Percentiles rank a stretch among this genome's conserved stretches.
Conservation (phyloP, 2,113 vertebrate genomes). For the Campylomormyrus tamandua region DNA sequence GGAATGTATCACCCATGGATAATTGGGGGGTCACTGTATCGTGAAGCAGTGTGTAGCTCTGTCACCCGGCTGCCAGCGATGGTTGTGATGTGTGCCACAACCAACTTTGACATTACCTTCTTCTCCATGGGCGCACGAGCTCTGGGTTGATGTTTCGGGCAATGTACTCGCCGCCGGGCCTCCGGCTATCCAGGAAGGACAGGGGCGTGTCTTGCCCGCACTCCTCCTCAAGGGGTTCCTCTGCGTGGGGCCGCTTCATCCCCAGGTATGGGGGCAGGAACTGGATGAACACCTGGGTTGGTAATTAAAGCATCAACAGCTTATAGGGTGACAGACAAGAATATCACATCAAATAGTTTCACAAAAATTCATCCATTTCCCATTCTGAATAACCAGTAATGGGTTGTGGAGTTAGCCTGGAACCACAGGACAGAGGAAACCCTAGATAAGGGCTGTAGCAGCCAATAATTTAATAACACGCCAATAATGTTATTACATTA, state of each 20-base stretch:
- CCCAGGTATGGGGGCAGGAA: constrained; percentile 73
- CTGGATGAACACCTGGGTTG: constrained; percentile 72
- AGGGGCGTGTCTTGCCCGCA: constrained; percentile 38
- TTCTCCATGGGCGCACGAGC: constrained; percentile 70
- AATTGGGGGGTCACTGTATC: background rate
- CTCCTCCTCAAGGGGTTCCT: constrained; percentile 48
- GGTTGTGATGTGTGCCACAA: background rate
- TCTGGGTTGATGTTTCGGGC: constrained; percentile 71
- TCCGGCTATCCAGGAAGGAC: constrained; percentile 39
- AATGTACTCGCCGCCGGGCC: constrained; percentile 75
- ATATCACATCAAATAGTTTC: background rate
- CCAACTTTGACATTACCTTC: constrained; percentile 52
- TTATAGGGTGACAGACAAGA: background rate
- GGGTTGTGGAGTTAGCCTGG: background rate
- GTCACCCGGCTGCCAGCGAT: background rate
- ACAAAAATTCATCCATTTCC: background rate
- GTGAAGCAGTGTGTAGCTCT: background rate
- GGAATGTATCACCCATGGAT: background rate
- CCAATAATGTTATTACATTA: background rate
- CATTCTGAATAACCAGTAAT: background rate
- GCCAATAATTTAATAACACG: background rate
- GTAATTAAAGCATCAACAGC: background rate
- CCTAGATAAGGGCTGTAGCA: background rate
- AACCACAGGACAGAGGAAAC: background rate
- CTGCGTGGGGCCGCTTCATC: constrained; percentile 66